Evolutionary conservation across 2,797 vertebrate species (phyloP).

Genomic region (Apogon hyalosoma): DNA sequence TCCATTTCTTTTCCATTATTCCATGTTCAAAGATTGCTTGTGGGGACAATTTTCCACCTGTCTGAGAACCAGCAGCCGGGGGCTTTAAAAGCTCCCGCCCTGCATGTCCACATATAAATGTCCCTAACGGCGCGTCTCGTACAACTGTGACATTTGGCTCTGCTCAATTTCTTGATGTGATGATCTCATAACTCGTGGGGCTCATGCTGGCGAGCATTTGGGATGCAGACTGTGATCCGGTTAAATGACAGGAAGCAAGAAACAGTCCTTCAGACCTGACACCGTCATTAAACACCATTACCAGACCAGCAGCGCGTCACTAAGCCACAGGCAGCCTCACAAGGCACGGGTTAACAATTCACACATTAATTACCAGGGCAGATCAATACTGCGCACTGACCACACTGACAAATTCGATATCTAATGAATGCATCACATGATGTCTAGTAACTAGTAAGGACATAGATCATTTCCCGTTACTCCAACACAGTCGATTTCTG

Average conservation of each 20-base stretch:
- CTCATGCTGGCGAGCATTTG: not conserved
- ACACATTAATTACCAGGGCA: slow-evolving; percentile 50
- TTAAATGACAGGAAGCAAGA: slow-evolving; percentile 7
- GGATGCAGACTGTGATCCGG: not conserved
- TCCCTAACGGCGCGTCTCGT: slow-evolving; percentile 10
- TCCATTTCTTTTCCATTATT: slow-evolving; percentile 50
- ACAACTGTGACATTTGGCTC: slow-evolving; percentile 15
- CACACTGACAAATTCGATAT: slow-evolving; percentile 55
- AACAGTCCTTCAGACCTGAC: slow-evolving; percentile 1
- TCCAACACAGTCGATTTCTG: slow-evolving; percentile 17
- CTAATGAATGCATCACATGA: slow-evolving; percentile 49
- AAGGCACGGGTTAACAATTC: slow-evolving; percentile 37
- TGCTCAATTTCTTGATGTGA: slow-evolving; percentile 22
- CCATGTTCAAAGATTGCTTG: slow-evolving; percentile 52
- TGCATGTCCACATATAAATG: slow-evolving; percentile 21
- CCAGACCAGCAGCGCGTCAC: slow-evolving; percentile 16
- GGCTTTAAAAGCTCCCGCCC: slow-evolving; percentile 36
- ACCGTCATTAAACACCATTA: slow-evolving; percentile 28
- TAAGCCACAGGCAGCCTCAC: slow-evolving; percentile 16
- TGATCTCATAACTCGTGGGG: slow-evolving; percentile 26
- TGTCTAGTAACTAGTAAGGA: slow-evolving; percentile 23
- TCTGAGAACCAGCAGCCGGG: slow-evolving; percentile 47
- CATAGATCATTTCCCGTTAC: slow-evolving; percentile 37
- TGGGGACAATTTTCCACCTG: slow-evolving; percentile 73
- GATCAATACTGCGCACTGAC: slow-evolving; percentile 51